Conservation (phyloP, 2,888 invertebrate genomes). For the Aphidius colemani region DNA sequence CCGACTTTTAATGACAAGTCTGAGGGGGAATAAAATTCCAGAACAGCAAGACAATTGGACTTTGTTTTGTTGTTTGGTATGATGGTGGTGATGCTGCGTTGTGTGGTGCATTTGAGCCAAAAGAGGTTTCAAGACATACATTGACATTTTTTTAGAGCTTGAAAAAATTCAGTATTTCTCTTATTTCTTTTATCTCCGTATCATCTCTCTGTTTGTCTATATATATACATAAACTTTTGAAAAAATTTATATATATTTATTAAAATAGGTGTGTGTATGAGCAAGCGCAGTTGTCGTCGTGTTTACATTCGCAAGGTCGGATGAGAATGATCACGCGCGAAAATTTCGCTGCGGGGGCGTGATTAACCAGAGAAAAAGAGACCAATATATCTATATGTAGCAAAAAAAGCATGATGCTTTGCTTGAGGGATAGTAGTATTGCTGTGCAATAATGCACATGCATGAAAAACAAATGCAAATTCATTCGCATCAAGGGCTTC, state of each 20-base stretch:
- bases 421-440: constrained; percentile 38
- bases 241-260: constrained; percentile 37
- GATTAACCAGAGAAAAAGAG: constrained; percentile 51
- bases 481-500: constrained; percentile 39
- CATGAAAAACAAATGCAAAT: constrained; percentile 50
- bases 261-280: constrained; percentile 2
- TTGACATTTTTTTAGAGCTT: background rate
- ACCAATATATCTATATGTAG: constrained; percentile 31
- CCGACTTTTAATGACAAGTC: constrained; percentile 36
- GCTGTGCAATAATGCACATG: no score
- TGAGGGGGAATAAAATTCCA: constrained; percentile 32
- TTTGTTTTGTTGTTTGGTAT: background rate
- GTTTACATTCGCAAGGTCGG: constrained; percentile 41
- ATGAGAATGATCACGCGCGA: constrained; percentile 45
- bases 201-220: constrained; percentile 59
- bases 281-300: background rate
- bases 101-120: background rate
- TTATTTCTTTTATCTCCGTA: constrained; percentile 59
- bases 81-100: background rate
- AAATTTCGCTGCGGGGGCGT: constrained; percentile 48
- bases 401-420: constrained; percentile 43
- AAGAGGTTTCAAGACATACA: background rate
- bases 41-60: constrained; percentile 34
- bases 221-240: constrained; percentile 58
- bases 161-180: background rate